Conservation (phyloP, 2,797 vertebrate species). For the Odontamblyopus lacepedii region DNA sequence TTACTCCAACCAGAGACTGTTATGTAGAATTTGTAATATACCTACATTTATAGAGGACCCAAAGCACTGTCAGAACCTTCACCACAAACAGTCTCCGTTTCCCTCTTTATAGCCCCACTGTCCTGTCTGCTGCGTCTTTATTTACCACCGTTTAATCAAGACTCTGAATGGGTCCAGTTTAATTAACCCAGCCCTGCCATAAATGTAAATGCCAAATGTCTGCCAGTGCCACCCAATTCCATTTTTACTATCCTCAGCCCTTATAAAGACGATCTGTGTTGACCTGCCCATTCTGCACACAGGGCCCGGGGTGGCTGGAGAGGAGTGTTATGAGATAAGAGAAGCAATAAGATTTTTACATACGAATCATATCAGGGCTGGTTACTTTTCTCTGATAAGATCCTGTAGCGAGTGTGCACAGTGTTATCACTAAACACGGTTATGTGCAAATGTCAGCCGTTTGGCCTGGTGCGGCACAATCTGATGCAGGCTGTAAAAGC, state of each 20-base stretch:
- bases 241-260: conserved; percentile 59
- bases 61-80: conserved; percentile 10
- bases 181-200: conserved; percentile 74
- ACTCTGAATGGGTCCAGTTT: conserved; percentile 65
- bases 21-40: background rate
- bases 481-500: background rate
- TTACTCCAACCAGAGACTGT: background rate
- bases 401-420: conserved; percentile 4
- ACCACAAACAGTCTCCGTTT: background rate
- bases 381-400: conserved; percentile 34
- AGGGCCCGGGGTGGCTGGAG: conserved; percentile 42
- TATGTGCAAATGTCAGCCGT: conserved; percentile 5
- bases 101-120: conserved; percentile 10
- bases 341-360: conserved; percentile 37
- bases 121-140: conserved; percentile 63
- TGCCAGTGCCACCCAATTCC: conserved; percentile 48
- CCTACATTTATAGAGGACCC: conserved; percentile 37
- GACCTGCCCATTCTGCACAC: conserved; percentile 53
- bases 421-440: conserved; percentile 8
- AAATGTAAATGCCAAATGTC: conserved; percentile 77
- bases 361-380: conserved; percentile 26
- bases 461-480: background rate
- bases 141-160: conserved; percentile 75
- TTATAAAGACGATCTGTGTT: conserved; percentile 53
- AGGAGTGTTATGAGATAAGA: conserved; percentile 47